A percentile compares a stretch with the other conserved stretches of the same genome.
Evolutionary conservation across 2,888 invertebrate genomes (phyloP).

Genomic region (Baccha elongata): DNA sequence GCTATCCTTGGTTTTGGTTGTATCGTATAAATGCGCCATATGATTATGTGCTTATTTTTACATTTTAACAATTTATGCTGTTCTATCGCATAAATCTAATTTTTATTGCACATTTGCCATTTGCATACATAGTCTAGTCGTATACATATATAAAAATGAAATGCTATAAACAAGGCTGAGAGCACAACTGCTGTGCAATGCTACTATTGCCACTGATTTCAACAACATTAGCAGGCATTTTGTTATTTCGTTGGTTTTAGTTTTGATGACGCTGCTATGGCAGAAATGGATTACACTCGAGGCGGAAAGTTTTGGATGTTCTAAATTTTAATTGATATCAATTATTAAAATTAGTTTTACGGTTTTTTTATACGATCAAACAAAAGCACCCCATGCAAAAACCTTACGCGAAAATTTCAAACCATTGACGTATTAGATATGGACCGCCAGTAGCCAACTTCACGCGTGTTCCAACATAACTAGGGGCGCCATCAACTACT

Average conservation of each 20-base stretch:
- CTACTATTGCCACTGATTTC: constrained; percentile 46
- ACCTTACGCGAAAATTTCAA: too few relatives aligned
- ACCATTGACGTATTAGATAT: too few relatives aligned
- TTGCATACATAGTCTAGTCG: constrained; percentile 57
- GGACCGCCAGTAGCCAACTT: too few relatives aligned
- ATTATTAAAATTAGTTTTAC: too few relatives aligned
- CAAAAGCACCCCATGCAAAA: too few relatives aligned
- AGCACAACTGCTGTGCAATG: constrained; percentile 64
- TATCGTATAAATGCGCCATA: constrained; percentile 25
- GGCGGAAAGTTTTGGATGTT: background rate
- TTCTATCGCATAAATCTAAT: constrained; percentile 66
- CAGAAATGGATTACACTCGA: background rate
- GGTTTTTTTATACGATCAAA: too few relatives aligned
- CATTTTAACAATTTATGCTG: constrained; percentile 62
- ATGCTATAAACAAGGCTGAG: constrained; percentile 36
- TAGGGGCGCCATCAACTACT: too few relatives aligned
- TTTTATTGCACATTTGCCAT: constrained; percentile 71
- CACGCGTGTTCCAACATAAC: too few relatives aligned
- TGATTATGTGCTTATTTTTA: constrained; percentile 66
- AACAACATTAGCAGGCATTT: constrained; percentile 29
- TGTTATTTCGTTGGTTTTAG: background rate
- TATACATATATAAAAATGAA: background rate
- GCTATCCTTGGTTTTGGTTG: background rate
- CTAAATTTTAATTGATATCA: too few relatives aligned
- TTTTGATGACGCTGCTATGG: constrained; percentile 8